A percentile compares a stretch with the other conserved stretches of the same genome.
phyloP scores from a whole-genome alignment of 2,888 invertebrate genomes.

The Perdita meconis region DNA sequence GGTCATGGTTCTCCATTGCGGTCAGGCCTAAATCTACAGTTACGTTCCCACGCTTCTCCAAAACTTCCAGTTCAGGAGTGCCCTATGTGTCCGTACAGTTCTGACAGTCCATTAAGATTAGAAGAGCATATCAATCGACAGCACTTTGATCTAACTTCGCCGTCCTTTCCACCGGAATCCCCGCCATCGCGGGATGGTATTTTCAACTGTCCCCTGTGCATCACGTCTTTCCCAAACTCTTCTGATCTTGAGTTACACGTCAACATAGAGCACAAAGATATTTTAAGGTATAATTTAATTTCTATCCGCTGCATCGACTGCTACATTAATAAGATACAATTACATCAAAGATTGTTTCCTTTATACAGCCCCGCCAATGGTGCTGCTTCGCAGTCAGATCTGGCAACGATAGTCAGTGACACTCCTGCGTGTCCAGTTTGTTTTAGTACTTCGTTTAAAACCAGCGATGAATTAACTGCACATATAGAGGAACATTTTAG shows the following conservation, averaged over 20 bases:
- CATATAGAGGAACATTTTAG: conserved; percentile 94
- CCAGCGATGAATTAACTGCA: conserved; percentile 86
- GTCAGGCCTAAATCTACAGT: conserved; percentile 83
- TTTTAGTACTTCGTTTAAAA: conserved; percentile 83
- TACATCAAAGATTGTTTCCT: too few species aligned
- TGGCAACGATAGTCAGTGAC: conserved; percentile 80
- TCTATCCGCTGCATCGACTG: neutral
- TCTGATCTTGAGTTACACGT: conserved; percentile 93
- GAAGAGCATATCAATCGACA: conserved; percentile 94
- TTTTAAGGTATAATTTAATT: conserved; percentile 87
- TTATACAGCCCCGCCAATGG: conserved; percentile 80
- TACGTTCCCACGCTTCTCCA: conserved; percentile 82
- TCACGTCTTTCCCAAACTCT: conserved; percentile 89
- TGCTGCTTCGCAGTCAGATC: conserved; percentile 76
- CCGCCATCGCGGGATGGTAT: conserved; percentile 80
- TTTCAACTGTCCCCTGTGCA: conserved; percentile 92
- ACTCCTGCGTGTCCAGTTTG: conserved; percentile 84
- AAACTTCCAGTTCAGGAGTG: conserved; percentile 86
- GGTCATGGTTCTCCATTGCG: conserved; percentile 91
- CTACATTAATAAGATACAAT: too few species aligned
- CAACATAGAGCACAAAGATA: conserved; percentile 93
- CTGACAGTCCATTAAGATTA: conserved; percentile 89
- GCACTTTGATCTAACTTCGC: conserved; percentile 93
- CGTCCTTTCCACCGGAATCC: conserved; percentile 86
- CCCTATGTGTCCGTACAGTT: conserved; percentile 91